Conservation (phyloP, 2,888 invertebrate species). For the Calliopum simillimum region DNA sequence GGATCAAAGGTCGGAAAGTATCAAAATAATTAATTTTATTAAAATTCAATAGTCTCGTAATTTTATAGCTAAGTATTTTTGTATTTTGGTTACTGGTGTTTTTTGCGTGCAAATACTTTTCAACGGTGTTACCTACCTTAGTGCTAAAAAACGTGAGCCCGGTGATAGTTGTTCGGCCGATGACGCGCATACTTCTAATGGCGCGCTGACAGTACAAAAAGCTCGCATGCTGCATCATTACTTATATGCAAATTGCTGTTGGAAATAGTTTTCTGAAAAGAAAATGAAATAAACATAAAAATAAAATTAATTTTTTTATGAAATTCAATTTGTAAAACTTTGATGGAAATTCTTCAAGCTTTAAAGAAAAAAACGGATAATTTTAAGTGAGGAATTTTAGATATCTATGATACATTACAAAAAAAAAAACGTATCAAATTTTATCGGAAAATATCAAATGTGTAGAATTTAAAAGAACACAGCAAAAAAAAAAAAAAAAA, state of each 20-base stretch:
- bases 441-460: too few relatives aligned
- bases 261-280: slow-evolving; percentile 66
- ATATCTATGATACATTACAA: too few relatives aligned
- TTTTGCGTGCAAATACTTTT: neutral
- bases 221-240: slow-evolving; percentile 74
- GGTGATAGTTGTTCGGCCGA: slow-evolving; percentile 71
- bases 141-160: slow-evolving; percentile 73
- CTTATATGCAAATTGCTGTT: slow-evolving; percentile 67
- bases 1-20: too few relatives aligned
- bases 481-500: too few relatives aligned
- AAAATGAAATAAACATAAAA: slow-evolving; percentile 31
- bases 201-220: slow-evolving; percentile 86
- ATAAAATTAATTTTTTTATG: slow-evolving; percentile 20
- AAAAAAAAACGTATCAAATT: too few relatives aligned
- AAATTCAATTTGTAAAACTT: neutral
- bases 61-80: slow-evolving; percentile 3
- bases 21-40: too few relatives aligned
- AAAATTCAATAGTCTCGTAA: neutral
- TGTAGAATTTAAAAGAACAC: too few relatives aligned
- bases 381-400: too few relatives aligned
- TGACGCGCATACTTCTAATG: slow-evolving; percentile 82
- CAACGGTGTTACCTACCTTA: slow-evolving; percentile 60
- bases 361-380: too few relatives aligned
- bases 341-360: too few relatives aligned
- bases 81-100: neutral